These are phyloP conservation scores for Philaenus spumarius DNA, from an alignment of 1,140 invertebrate species.

Conservation along the genomic window DNA sequence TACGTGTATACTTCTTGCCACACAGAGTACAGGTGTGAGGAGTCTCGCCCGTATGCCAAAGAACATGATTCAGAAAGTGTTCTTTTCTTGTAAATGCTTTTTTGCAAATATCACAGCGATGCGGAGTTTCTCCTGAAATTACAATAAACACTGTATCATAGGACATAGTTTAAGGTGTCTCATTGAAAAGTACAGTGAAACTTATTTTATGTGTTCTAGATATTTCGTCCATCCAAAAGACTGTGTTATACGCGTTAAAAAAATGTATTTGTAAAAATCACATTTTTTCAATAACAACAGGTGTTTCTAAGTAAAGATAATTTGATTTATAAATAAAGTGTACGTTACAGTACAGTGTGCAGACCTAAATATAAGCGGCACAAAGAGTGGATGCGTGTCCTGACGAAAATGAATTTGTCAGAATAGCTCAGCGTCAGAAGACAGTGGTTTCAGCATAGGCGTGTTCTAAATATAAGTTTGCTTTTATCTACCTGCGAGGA, in stretches of 20 bases:
- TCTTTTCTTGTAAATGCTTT: conserved; percentile 58
- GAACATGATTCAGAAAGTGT: conserved; percentile 55
- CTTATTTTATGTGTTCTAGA: no score
- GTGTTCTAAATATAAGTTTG: no score
- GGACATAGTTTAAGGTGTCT: neutral
- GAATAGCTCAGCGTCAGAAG: no score
- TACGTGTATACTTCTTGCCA: conserved; percentile 69
- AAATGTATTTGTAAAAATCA: neutral
- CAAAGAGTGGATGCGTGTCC: no score
- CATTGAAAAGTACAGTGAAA: neutral
- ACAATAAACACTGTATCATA: no score
- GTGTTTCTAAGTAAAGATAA: neutral
- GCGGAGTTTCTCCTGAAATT: conserved; percentile 57
- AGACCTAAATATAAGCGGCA: no score
- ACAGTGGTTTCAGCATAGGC: no score
- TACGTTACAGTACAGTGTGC: no score
- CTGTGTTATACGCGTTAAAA: neutral
- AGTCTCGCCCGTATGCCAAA: conserved; percentile 50
- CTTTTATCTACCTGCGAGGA: no score
- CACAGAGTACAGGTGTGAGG: conserved; percentile 45
- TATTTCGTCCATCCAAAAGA: neutral
- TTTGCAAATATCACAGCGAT: conserved; percentile 64
- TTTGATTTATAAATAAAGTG: no score
- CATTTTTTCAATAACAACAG: neutral
- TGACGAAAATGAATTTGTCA: no score